phyloP scores from a whole-genome alignment of 2,113 vertebrate species.

The Labrus mixtus region DNA sequence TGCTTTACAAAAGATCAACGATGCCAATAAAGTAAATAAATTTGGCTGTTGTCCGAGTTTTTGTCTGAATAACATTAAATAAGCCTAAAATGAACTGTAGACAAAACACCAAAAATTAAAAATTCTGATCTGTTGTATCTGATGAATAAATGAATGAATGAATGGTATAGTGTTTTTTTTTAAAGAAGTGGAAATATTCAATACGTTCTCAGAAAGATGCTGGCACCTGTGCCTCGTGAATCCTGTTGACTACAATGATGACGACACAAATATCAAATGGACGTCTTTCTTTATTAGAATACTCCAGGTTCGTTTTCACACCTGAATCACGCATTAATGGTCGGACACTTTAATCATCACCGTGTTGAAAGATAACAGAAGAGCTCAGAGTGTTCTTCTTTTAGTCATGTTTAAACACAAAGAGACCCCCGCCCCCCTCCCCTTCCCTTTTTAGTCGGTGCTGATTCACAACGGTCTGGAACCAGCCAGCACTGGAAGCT shows the following conservation, averaged over 20 bases:
- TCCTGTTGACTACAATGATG: background rate
- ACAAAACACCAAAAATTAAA: background rate
- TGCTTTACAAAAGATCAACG: too few species aligned
- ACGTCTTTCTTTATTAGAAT: conserved; percentile 1
- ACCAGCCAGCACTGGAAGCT: conserved; percentile 75
- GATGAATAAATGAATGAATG: background rate
- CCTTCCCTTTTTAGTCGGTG: conserved; percentile 66
- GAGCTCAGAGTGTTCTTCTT: conserved; percentile 58
- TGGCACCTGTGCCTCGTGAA: background rate
- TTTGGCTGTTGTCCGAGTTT: background rate
- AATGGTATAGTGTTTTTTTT: background rate
- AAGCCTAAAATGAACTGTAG: background rate
- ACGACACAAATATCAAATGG: background rate
- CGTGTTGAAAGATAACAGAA: conserved; percentile 28
- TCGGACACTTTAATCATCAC: conserved; percentile 47
- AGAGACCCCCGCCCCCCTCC: conserved; percentile 41
- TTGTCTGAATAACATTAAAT: background rate
- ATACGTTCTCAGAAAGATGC: background rate
- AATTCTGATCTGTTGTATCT: background rate
- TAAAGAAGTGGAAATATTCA: background rate
- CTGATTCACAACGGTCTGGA: conserved; percentile 82
- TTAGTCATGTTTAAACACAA: conserved; percentile 75
- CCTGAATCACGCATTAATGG: conserved; percentile 1
- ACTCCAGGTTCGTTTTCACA: conserved; percentile 6
- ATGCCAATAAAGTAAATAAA: background rate